Conservation (phyloP, 2,113 vertebrate genomes). For the Piaya cayana region DNA sequence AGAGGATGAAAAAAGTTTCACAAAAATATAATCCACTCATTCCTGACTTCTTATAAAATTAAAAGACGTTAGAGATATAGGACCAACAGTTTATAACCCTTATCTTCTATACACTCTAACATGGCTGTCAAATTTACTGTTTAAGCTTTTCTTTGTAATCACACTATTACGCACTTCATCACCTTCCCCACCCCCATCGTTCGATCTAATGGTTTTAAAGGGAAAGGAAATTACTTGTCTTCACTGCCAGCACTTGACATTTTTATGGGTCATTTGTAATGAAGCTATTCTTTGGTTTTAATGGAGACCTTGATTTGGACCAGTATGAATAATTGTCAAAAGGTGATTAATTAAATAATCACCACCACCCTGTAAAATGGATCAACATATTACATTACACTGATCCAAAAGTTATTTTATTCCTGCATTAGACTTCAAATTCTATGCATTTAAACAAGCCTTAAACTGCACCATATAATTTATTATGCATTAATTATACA, state of each 20-base stretch:
- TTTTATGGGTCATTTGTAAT: constrained; percentile 87
- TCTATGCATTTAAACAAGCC: constrained; percentile 86
- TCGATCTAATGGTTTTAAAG: constrained; percentile 78
- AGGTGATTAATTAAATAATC: constrained; percentile 89
- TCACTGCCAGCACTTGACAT: constrained; percentile 80
- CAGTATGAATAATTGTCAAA: constrained; percentile 84
- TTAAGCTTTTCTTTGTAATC: constrained; percentile 76
- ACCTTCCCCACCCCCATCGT: constrained; percentile 73
- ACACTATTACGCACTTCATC: constrained; percentile 71
- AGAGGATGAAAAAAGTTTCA: not conserved
- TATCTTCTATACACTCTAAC: constrained; percentile 34
- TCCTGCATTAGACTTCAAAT: constrained; percentile 76
- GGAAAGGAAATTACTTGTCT: constrained; percentile 83
- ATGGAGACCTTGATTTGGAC: constrained; percentile 85
- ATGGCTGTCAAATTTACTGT: constrained; percentile 71
- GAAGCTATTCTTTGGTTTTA: constrained; percentile 84
- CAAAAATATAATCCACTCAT: not conserved
- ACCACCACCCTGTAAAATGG: constrained; percentile 80
- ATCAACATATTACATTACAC: constrained; percentile 82
- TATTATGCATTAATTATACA: constrained; percentile 82
- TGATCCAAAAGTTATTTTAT: constrained; percentile 83
- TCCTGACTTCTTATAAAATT: not conserved
- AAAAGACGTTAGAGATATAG: constrained; percentile 2
- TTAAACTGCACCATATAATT: constrained; percentile 79
- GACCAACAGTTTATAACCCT: constrained; percentile 3